phyloP scores from a whole-genome alignment of 2,113 vertebrate species.

The Hiodon tergisus region DNA sequence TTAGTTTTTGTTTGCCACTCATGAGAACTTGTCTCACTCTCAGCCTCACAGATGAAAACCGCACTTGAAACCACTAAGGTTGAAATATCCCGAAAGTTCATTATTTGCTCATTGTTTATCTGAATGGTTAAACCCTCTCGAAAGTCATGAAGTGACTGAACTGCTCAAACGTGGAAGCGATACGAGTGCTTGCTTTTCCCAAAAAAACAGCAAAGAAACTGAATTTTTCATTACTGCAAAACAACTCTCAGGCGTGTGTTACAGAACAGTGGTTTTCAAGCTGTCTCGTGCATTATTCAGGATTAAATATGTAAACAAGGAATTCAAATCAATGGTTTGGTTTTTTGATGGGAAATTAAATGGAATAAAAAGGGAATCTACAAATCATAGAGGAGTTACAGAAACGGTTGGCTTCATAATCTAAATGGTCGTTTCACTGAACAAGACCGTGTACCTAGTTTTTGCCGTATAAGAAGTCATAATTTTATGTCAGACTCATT shows the following conservation, averaged over 20 bases:
- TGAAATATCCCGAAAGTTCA: neutral
- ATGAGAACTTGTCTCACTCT: neutral
- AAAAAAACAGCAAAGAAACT: slow-evolving; percentile 2
- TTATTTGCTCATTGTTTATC: slow-evolving; percentile 5
- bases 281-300: slow-evolving; percentile 23
- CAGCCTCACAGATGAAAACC: neutral
- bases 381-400: neutral
- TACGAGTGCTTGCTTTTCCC: neutral
- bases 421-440: too few species aligned
- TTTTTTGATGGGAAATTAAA: slow-evolving; percentile 13
- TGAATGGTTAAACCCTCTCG: neutral
- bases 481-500: too few species aligned
- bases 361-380: slow-evolving; percentile 4
- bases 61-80: neutral
- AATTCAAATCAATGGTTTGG: slow-evolving; percentile 13
- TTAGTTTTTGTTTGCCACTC: too few species aligned
- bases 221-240: neutral
- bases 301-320: slow-evolving; percentile 21
- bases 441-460: neutral
- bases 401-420: neutral
- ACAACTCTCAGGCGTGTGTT: slow-evolving; percentile 12
- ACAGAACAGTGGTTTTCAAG: neutral
- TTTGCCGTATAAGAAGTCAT: too few species aligned
- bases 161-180: neutral
- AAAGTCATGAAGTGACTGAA: slow-evolving; percentile 7